These are phyloP conservation scores for Progne subis DNA, from an alignment of 2,113 vertebrate species.

Conservation along the genomic window DNA sequence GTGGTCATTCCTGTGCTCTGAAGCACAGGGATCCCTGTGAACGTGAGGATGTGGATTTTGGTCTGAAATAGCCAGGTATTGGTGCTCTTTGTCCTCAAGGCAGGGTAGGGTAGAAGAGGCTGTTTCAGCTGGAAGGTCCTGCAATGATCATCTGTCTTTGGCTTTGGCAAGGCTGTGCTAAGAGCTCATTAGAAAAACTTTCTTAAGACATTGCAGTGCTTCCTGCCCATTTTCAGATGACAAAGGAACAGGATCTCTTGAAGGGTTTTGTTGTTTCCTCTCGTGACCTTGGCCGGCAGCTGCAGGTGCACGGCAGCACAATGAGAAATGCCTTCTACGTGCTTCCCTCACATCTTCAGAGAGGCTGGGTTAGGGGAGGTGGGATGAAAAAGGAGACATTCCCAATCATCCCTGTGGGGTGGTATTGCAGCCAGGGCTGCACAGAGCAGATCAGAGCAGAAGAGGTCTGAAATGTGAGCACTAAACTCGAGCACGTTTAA, in stretches of 20 bases:
- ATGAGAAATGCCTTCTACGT: not conserved
- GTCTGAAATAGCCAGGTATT: not conserved
- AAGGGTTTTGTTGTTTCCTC: slow-evolving; percentile 37
- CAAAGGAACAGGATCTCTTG: slow-evolving; percentile 1
- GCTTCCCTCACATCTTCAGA: not conserved
- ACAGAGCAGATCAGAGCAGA: not conserved
- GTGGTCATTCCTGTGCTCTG: not conserved
- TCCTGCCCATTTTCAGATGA: not conserved
- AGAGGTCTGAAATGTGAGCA: not conserved
- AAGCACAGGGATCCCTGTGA: not conserved
- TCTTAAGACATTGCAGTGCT: not conserved
- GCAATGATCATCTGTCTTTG: not conserved
- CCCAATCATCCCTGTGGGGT: not conserved
- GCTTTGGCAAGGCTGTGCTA: not conserved
- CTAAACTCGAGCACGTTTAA: not conserved
- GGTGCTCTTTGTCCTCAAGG: not conserved
- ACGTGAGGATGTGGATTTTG: not conserved
- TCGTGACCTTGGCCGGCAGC: not conserved
- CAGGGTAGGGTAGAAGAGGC: not conserved
- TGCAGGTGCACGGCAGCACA: slow-evolving; percentile 31
- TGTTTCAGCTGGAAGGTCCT: not conserved
- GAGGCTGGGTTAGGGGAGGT: not conserved
- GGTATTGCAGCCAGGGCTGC: not conserved
- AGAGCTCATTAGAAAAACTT: not conserved
- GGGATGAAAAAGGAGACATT: not conserved